phyloP scores from a whole-genome alignment of 2,797 vertebrate species.

The Steatocranus sp. region DNA sequence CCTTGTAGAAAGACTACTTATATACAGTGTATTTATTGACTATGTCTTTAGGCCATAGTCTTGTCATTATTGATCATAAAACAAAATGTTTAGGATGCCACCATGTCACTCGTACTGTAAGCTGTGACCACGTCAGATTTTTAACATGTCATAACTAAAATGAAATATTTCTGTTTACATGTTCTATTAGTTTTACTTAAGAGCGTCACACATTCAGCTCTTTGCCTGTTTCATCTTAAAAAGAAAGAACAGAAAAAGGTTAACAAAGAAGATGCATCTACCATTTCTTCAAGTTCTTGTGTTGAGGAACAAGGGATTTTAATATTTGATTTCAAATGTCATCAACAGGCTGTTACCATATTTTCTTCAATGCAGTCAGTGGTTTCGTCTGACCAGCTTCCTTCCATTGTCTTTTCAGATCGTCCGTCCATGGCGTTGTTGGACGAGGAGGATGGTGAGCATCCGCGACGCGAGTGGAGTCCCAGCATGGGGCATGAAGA shows the following conservation, averaged over 20 bases:
- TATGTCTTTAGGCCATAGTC: background rate
- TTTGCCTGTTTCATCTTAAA: background rate
- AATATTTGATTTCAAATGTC: background rate
- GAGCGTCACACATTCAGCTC: background rate
- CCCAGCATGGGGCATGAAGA: constrained; percentile 76
- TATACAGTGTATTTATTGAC: background rate
- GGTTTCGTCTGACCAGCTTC: background rate
- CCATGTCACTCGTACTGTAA: background rate
- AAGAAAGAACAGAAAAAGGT: background rate
- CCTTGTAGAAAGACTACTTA: background rate
- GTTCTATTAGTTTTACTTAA: background rate
- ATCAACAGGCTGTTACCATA: background rate
- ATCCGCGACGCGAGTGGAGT: constrained; percentile 73
- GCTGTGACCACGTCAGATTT: background rate
- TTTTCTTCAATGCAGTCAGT: background rate
- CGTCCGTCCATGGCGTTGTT: constrained; percentile 68
- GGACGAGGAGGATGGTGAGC: constrained; percentile 69
- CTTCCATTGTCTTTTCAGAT: constrained; percentile 40
- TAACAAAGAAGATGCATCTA: background rate
- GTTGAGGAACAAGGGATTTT: background rate
- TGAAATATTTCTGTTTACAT: background rate
- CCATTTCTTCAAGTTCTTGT: background rate
- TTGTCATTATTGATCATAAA: background rate
- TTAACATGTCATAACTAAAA: background rate
- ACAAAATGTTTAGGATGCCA: background rate